Evolutionary conservation across 1,140 invertebrate genomes (phyloP), one percentile per base, ranked within the genome.

Genomic region (Idris sp.): DNA sequence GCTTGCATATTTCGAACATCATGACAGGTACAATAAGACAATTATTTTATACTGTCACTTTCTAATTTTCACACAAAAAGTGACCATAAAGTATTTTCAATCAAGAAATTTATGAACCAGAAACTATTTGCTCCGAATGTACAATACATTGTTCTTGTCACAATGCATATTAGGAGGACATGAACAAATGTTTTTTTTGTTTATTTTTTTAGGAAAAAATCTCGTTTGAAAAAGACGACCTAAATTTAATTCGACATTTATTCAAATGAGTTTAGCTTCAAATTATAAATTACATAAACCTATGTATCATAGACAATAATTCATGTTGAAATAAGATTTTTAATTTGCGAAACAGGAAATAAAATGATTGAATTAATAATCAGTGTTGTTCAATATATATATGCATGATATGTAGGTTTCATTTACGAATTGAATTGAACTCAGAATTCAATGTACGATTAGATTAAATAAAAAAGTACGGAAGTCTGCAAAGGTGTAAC

Each of bases 401-500:
- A n/a, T 38, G 28, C 38, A 43, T 48, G 43, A 30, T 40, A 19
- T 22, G 14, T 35, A 13, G 35, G 10, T 41, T 25, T 40, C 11
- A 25, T 15, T 4, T 51, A 26, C 10, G 40, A 53, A 48, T 38
- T 2, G 30, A 38, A 56, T 54, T 19, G 4, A 54, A n/a, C n/a
- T 48, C 36, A 53, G 7, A n/a, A n/a, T 38, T 9, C 7, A 26
- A 22, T 16, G 35, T 19, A n/a, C 14, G 54, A 54, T 69, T 53
- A 19, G 5, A 43, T 38, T 0, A 6, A 33, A 48, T 31, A 16
- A 40, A 40, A 54, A 46, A 35, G 28, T 30, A 30, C 15, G 56
- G 40, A 62, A 64, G 44, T 51, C 11, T 11, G 4, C 4, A 4
- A 22, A 41, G 38, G 48, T 62, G 43, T 69, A 13, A 51, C 22